phyloP scores from a whole-genome alignment of 92 coral and sea anemone species.

The Metridium senile region DNA sequence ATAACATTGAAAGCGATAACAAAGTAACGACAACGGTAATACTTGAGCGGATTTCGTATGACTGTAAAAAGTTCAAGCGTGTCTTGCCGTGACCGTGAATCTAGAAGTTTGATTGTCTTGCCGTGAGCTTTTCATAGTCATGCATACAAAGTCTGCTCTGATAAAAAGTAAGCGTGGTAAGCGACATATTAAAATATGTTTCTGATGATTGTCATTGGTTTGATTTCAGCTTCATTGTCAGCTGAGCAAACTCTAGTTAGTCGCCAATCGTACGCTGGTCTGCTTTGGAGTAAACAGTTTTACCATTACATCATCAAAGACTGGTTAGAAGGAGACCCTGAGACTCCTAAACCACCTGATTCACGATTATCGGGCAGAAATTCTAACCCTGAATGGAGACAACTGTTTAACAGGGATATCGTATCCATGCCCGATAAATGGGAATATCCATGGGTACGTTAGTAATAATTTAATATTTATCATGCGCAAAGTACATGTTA shows the following conservation, averaged over 20 bases:
- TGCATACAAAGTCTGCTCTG: too few relatives aligned
- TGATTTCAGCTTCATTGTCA: constrained; percentile 66
- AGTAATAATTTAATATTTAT: background rate
- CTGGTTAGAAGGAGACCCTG: constrained; percentile 86
- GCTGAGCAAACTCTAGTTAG: constrained; percentile 60
- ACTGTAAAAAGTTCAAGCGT: too few relatives aligned
- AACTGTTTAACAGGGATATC: constrained; percentile 74
- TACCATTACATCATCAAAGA: constrained; percentile 81
- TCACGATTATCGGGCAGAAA: constrained; percentile 74
- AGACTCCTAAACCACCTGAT: constrained; percentile 63
- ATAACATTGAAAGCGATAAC: too few relatives aligned
- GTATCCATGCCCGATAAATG: constrained; percentile 92
- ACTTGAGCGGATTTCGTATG: too few relatives aligned
- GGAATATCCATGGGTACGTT: constrained; percentile 92
- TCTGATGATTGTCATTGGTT: too few relatives aligned
- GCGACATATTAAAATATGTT: background rate
- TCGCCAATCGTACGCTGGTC: constrained; percentile 90
- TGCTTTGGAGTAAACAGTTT: constrained; percentile 92
- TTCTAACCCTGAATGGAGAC: constrained; percentile 77
- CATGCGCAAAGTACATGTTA: too few relatives aligned
- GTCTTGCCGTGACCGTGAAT: too few relatives aligned
- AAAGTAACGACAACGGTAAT: too few relatives aligned
- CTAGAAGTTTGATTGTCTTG: too few relatives aligned
- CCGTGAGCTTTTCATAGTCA: too few relatives aligned
- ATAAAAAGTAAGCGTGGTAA: too few relatives aligned